Base-by-base conservation (phyloP, 2,888 invertebrate genomes). In the Sicus ferrugineus region DNA sequence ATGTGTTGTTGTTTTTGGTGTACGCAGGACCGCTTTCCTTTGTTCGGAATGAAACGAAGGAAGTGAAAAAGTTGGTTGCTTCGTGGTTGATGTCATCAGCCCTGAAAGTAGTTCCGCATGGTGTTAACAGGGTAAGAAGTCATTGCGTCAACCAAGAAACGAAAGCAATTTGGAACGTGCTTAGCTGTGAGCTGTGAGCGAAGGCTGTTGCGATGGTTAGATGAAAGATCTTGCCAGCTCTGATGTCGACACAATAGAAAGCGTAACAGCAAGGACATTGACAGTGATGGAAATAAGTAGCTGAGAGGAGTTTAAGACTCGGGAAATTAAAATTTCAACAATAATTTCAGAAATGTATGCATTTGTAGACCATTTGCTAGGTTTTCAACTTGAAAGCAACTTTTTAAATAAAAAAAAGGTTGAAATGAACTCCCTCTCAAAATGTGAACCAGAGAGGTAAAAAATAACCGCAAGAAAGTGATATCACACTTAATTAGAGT, bases 61-160 rank as follows among this genome's bases (percentile, higher is more conserved):
- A 28, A 28, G 42, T 42, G 4, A 16, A 42, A 16, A 3, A 4
- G 3, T n/a, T n/a, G n/a, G n/a, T n/a, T n/a, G n/a, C n/a, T 14
- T 19, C n/a, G 3, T 54, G 28, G 54, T 21, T 61, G 61, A 42
- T 61, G 61, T 61, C 61, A 61, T 61, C 61, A 42, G 42, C 14
- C 6, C 31, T 46, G 28, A 66, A 65, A 38, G 58, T 42, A 42
- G 58, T 56, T 31, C 23, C 14, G 34, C 11, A 19, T 31, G 30
- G 65, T 56, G 56, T 38, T 56, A 66, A 66, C 65, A 54, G 65
- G 65, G 65, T 66, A 56, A 56, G 46, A 34, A 65, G 65, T n/a
- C 14, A 34, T 26, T n/a, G 11, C 28, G 19, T 38, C 28, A 34
- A 34, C 28, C 54, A 3, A 54, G 7, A 5, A 59, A 42, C 21